Conservation (phyloP, 2,888 invertebrate genomes). For the Archips crataeganus region DNA sequence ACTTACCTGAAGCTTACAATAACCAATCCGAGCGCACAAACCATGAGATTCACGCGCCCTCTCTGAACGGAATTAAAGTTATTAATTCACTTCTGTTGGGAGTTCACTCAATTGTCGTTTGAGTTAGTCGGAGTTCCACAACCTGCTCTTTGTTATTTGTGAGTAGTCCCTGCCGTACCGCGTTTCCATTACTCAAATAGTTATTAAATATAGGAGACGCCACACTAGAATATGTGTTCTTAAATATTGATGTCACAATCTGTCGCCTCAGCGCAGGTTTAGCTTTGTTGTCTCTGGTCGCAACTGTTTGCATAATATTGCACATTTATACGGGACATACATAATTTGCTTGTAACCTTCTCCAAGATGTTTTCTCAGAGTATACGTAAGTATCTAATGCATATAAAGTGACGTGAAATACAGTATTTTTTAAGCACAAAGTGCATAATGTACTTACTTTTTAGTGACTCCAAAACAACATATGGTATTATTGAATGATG, state of each 20-base stretch:
- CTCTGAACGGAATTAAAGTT: slow-evolving; percentile 49
- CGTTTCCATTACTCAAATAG: slow-evolving; percentile 10
- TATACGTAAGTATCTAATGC: not conserved
- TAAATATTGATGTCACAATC: slow-evolving; percentile 26
- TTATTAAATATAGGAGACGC: slow-evolving; percentile 14
- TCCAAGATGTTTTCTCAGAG: not conserved
- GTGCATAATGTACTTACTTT: not conserved
- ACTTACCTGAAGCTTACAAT: slow-evolving; percentile 5
- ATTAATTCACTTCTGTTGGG: slow-evolving; percentile 49
- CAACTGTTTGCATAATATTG: slow-evolving; percentile 9
- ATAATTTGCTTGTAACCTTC: not conserved
- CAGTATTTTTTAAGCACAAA: not conserved
- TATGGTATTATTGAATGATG: not conserved
- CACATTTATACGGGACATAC: not conserved
- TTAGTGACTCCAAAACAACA: too few relatives aligned
- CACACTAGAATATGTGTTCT: slow-evolving; percentile 7
- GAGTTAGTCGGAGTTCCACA: slow-evolving; percentile 54
- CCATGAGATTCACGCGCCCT: slow-evolving; percentile 26
- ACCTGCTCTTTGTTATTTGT: slow-evolving; percentile 56
- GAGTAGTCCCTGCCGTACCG: slow-evolving; percentile 44
- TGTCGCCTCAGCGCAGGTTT: not conserved
- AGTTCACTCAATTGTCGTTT: slow-evolving; percentile 54
- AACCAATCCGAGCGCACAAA: slow-evolving; percentile 18
- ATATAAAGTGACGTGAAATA: not conserved
- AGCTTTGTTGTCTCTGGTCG: not conserved